Base-by-base conservation (phyloP, 53 echinoderm and acorn worm species). In the Henricia sp. region DNA sequence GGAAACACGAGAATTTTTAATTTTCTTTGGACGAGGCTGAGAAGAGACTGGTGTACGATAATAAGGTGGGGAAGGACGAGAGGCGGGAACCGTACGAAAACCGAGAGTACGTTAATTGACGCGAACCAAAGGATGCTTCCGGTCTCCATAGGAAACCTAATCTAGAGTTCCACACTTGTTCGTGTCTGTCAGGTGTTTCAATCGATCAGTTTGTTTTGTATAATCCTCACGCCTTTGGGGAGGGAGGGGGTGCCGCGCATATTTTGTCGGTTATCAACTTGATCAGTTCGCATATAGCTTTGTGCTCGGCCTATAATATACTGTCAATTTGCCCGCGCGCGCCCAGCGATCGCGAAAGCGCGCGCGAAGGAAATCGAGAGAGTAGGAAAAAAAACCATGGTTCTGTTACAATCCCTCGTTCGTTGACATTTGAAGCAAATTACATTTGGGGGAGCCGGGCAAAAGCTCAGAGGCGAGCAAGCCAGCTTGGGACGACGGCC, bases 131-230 rank as follows among this genome's bases (percentile, higher is more conserved):
- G 63, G 63, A 46, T 46, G 80, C 64, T 80, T 80, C 80, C 80
- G 42, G 80, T 80, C 80, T 80, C 48, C 58, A n/a, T 32, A 23
- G 64, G 80, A 80, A 64, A 80, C 64, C 80, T 80, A 80, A 80
- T 80, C 62, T 80, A 80, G 80, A 63, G 80, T 80, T 80, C 62
- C 80, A 63, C 63, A 80, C 80, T 80, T 80, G 64, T 80, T 80
- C 80, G 58, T 80, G 41, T 80, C 63, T 80, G 80, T 80, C 80
- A 80, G 80, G 80, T 80, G 80, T 48, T 43, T 64, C 44, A 4
- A 80, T 80, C 80, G 80, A 80, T 63, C 80, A 38, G 80, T 80
- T 80, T 80, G 80, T 80, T 80, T 80, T 80, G 80, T 80, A 80
- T 80, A 80, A 80, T 64, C 80, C 80, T 33, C 80, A 4, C 28